Base-by-base conservation (phyloP, 2,113 vertebrate genomes). In the Cynocephalus volans region DNA sequence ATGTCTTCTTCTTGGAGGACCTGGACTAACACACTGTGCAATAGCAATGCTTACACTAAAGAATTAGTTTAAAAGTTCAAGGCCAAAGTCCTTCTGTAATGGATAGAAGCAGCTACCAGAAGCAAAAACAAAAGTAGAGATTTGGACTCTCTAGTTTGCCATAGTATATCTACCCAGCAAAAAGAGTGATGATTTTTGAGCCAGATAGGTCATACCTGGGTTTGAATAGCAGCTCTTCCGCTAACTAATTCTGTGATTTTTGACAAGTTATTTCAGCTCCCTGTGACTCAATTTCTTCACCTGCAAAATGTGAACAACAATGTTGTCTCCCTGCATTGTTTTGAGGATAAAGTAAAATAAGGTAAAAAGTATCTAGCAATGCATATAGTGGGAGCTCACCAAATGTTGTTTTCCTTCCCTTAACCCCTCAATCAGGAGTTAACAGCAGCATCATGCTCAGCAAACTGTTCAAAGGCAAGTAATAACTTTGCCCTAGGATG, bases 211-310 rank as follows among this genome's bases (percentile, higher is more conserved):
- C 48, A 31, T 56, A 58, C 45, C 17, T 36, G 12, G 23, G 15
- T 56, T 90, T 76, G 58, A 83, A 48, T 31, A 67, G 67, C 50
- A 75, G 21, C 26, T 54, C 75, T 72, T 33, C 26, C 48, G 28
- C 77, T 89, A 83, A 8, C 21, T 82, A 64, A 82, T 73, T 81
- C 54, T 79, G 54, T 88, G 54, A 60, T 83, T 93, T 93, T 69
- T 62, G 41, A 60, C 9, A 70, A 64, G 81, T 60, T 82, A 67
- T 41, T 58, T 69, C 67, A 60, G 26, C 54, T 52, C 9, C 36
- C 8, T 76, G 5, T 54, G 56, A 17, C 48, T 79, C 54, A 50
- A 23, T 94, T 92, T 87, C 24, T 77, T 96, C 33, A 58, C 67
- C 56, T 67, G 73, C 41, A 73, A 58, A 41, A 73, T 79, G 15